These are phyloP conservation scores for Halictus quadricinctus DNA, from an alignment of 2,888 invertebrate genomes.

Conservation along the genomic window DNA sequence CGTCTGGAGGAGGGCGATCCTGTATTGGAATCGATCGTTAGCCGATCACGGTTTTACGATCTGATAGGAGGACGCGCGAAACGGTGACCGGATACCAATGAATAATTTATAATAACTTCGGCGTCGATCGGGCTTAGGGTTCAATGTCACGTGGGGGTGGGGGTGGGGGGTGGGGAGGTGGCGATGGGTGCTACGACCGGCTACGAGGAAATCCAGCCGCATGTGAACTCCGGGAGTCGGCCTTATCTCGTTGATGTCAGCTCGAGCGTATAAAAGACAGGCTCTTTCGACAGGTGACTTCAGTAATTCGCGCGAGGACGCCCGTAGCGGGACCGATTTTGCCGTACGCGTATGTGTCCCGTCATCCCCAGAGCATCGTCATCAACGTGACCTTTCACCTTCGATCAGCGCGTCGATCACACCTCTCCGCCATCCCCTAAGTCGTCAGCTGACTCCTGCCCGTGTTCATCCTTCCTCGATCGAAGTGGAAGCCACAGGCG, in stretches of 20 bases:
- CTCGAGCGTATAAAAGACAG: slow-evolving; percentile 75
- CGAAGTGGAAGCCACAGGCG: neutral
- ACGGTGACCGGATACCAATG: neutral
- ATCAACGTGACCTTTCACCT: neutral
- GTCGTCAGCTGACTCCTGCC: neutral
- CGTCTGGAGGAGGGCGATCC: neutral
- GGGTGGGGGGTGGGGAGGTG: neutral
- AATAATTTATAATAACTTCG: neutral
- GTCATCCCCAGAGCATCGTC: neutral
- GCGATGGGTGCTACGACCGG: slow-evolving; percentile 28
- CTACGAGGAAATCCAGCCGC: slow-evolving; percentile 51
- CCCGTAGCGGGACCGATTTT: neutral
- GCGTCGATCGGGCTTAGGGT: neutral
- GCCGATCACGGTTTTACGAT: neutral
- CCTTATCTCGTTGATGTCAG: slow-evolving; percentile 58
- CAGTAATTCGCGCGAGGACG: slow-evolving; percentile 70
- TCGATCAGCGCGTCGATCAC: neutral
- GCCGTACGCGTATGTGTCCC: slow-evolving; percentile 10
- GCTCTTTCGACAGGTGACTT: slow-evolving; percentile 65
- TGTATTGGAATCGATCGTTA: neutral
- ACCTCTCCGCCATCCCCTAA: neutral
- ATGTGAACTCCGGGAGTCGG: slow-evolving; percentile 43
- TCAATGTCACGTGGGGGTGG: slow-evolving; percentile 1
- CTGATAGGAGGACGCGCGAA: neutral
- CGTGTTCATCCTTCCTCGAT: neutral